Conservation (phyloP, 1,140 invertebrate genomes). For the Drosophila sproati region DNA sequence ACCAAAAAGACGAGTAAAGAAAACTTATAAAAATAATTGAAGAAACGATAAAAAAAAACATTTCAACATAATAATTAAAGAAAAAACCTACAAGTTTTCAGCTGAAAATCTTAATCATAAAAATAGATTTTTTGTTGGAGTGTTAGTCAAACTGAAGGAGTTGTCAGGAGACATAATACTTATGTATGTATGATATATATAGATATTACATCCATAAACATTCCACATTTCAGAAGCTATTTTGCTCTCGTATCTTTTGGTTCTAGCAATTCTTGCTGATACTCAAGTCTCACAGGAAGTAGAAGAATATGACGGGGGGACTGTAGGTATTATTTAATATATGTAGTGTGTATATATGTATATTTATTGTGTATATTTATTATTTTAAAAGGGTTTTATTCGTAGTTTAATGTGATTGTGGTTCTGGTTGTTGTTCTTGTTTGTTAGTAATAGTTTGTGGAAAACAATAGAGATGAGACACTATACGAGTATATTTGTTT, state of each 20-base stretch:
- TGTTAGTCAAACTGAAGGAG: constrained; percentile 56
- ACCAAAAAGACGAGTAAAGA: constrained; percentile 10
- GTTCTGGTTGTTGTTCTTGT: constrained; percentile 3
- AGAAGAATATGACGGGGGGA: not conserved
- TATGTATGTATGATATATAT: not conserved
- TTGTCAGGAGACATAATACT: constrained; percentile 42
- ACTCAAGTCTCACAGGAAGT: constrained; percentile 10
- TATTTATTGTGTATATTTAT: constrained; percentile 12
- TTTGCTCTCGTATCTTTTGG: constrained; percentile 27
- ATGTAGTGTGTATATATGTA: not conserved
- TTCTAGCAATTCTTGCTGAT: constrained; percentile 24
- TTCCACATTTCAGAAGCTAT: constrained; percentile 39
- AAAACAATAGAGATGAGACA: constrained; percentile 43
- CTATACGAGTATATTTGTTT: constrained; percentile 55
- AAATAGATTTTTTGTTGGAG: constrained; percentile 27
- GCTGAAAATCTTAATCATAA: constrained; percentile 68
- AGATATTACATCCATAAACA: constrained; percentile 42
- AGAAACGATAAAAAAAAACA: constrained; percentile 33
- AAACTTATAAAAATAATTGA: constrained; percentile 43
- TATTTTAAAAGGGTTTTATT: constrained; percentile 16
- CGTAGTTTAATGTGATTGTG: constrained; percentile 6
- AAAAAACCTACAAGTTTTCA: constrained; percentile 64
- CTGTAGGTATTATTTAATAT: not conserved
- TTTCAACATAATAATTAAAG: constrained; percentile 41
- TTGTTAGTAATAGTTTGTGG: constrained; percentile 25